Percentiles rank a stretch among this genome's conserved stretches.
phyloP scores from a whole-genome alignment of 2,888 invertebrate species.

The Bursaphelenchus okinawaensis region DNA sequence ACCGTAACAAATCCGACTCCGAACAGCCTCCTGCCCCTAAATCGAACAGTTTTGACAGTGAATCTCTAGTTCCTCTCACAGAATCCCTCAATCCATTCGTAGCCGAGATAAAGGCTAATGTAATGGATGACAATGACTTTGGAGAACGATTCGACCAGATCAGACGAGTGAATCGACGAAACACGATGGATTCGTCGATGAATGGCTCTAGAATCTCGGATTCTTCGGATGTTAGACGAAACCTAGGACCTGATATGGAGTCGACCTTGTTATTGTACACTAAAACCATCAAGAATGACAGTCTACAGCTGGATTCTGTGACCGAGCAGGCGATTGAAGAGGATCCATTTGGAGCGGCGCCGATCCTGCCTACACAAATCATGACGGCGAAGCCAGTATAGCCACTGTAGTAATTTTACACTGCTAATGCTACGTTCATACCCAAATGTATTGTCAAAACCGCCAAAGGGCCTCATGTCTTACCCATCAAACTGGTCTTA shows the following conservation, averaged over 20 bases:
- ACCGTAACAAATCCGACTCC: constrained; percentile 3
- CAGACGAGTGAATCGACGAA: constrained; percentile 24
- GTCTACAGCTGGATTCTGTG: constrained; percentile 1
- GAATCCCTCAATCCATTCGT: constrained; percentile 45
- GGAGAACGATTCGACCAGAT: constrained; percentile 36
- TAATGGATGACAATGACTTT: constrained; percentile 35
- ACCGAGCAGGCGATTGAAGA: constrained; percentile 27
- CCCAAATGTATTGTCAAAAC: no score
- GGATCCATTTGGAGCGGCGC: constrained; percentile 27
- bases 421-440: no score
- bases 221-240: not conserved
- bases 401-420: no score
- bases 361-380: constrained; percentile 21
- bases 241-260: not conserved
- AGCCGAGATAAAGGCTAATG: constrained; percentile 9
- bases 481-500: not conserved
- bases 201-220: not conserved
- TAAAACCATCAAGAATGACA: not conserved
- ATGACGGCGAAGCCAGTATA: not conserved
- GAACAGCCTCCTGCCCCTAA: not conserved
- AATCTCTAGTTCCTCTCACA: constrained; percentile 18
- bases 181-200: constrained; percentile 11
- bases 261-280: not conserved
- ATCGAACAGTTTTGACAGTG: constrained; percentile 9
- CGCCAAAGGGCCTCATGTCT: no score